These are phyloP conservation scores for Antitype chi DNA, from an alignment of 2,888 invertebrate genomes.

Conservation along the genomic window DNA sequence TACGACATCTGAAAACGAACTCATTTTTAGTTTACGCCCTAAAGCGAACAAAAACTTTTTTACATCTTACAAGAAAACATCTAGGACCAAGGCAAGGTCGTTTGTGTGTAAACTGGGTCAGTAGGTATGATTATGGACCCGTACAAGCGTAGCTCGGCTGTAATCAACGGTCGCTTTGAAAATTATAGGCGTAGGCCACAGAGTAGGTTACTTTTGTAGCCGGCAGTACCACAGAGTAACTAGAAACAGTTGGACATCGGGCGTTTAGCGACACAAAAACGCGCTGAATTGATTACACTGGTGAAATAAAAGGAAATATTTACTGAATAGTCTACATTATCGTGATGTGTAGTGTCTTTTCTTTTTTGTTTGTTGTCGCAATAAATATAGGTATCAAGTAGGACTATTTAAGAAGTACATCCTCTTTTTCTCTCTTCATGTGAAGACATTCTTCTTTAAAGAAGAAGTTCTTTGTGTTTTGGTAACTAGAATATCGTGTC, in stretches of 20 bases:
- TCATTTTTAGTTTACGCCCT: slow-evolving; percentile 21
- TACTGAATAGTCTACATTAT: too few relatives aligned
- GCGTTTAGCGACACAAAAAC: neutral
- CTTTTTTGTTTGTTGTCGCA: too few relatives aligned
- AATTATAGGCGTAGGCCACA: slow-evolving; percentile 52
- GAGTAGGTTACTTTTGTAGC: slow-evolving; percentile 27
- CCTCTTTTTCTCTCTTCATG: too few relatives aligned
- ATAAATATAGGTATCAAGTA: too few relatives aligned
- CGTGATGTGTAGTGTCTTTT: too few relatives aligned
- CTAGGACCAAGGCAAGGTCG: slow-evolving; percentile 43
- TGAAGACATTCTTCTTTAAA: too few relatives aligned
- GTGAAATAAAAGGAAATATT: neutral
- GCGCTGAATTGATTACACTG: slow-evolving; percentile 10
- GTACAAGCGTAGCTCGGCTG: slow-evolving; percentile 39
- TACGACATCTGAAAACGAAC: neutral
- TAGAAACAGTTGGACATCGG: slow-evolving; percentile 3
- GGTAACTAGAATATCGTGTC: too few relatives aligned
- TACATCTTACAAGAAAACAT: slow-evolving; percentile 39
- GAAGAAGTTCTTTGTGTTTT: too few relatives aligned
- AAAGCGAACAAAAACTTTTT: slow-evolving; percentile 46
- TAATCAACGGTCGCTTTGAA: slow-evolving; percentile 63
- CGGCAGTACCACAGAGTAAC: slow-evolving; percentile 28
- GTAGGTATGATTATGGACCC: slow-evolving; percentile 27
- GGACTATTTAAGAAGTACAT: too few relatives aligned
- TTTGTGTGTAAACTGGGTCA: slow-evolving; percentile 64